Percentiles rank a stretch among this genome's conserved stretches.
Evolutionary conservation across 1,140 invertebrate species (phyloP).

Genomic region (Scylla paramamosain): DNA sequence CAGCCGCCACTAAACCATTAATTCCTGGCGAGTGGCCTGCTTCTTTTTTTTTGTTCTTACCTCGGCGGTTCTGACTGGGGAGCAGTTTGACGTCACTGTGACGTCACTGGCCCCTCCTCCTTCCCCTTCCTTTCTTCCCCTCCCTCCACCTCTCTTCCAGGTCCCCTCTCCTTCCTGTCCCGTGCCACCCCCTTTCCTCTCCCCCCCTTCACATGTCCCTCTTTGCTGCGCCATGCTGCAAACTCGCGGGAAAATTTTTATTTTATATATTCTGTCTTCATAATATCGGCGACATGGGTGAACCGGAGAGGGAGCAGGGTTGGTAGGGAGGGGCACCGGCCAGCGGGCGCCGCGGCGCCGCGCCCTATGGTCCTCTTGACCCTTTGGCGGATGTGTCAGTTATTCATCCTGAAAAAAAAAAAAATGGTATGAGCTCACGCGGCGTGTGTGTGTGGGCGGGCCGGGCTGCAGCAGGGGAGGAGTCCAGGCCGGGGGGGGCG

Average conservation of each 20-base stretch:
- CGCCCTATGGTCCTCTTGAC: not conserved
- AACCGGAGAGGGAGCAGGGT: too few relatives aligned
- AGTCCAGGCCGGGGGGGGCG: not conserved
- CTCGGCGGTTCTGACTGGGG: not conserved
- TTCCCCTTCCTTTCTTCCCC: not conserved
- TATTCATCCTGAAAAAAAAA: not conserved
- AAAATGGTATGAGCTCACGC: not conserved
- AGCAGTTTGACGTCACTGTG: conserved; percentile 2
- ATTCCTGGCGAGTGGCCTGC: conserved; percentile 4
- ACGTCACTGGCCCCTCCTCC: not conserved
- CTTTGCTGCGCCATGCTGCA: not conserved
- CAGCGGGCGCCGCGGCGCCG: not conserved
- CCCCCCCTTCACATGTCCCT: not conserved
- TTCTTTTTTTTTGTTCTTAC: not conserved
- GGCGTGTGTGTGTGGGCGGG: not conserved
- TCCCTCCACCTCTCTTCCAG: not conserved
- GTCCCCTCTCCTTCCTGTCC: not conserved
- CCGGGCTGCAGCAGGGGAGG: not conserved
- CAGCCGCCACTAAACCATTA: not conserved
- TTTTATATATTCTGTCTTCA: not conserved
- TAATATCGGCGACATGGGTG: too few relatives aligned
- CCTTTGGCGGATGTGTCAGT: conserved; percentile 1
- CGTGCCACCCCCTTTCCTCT: not conserved
- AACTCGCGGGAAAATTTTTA: not conserved
- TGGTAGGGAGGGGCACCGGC: not conserved